These are phyloP conservation scores for Brachionus asplanchnoidis DNA, from an alignment of 1,140 invertebrate species.

Conservation along the genomic window DNA sequence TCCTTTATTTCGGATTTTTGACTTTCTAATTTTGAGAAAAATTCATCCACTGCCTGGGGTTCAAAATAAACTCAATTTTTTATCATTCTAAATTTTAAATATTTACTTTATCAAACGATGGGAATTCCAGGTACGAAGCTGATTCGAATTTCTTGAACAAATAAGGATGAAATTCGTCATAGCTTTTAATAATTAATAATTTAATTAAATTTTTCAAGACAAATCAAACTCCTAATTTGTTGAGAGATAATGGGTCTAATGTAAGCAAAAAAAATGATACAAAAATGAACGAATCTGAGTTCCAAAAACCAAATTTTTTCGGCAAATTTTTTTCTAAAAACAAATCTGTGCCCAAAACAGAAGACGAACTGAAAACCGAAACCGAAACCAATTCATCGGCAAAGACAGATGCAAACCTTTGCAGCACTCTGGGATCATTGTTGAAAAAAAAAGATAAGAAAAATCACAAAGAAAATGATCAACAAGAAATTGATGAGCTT, in stretches of 20 bases:
- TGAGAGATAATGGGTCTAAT: neutral
- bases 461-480: neutral
- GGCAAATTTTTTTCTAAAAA: neutral
- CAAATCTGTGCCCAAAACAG: neutral
- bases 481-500: conserved; percentile 14
- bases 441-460: neutral
- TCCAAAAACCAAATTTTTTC: neutral
- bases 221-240: neutral
- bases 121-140: conserved; percentile 63
- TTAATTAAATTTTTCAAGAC: neutral
- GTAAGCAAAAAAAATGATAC: neutral
- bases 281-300: neutral
- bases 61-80: neutral
- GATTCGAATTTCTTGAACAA: conserved; percentile 68
- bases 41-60: conserved; percentile 80
- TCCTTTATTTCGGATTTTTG: conserved; percentile 91
- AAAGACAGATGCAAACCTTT: neutral
- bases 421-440: neutral
- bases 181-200: conserved; percentile 46
- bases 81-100: neutral
- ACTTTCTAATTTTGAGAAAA: conserved; percentile 85
- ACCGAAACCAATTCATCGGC: neutral
- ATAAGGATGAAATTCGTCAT: conserved; percentile 83
- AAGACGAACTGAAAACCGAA: neutral
- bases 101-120: conserved; percentile 68